Evolutionary conservation across 2,113 vertebrate genomes (phyloP), one percentile per base, ranked within the genome.

Genomic region (Mesitornis unicolor): DNA sequence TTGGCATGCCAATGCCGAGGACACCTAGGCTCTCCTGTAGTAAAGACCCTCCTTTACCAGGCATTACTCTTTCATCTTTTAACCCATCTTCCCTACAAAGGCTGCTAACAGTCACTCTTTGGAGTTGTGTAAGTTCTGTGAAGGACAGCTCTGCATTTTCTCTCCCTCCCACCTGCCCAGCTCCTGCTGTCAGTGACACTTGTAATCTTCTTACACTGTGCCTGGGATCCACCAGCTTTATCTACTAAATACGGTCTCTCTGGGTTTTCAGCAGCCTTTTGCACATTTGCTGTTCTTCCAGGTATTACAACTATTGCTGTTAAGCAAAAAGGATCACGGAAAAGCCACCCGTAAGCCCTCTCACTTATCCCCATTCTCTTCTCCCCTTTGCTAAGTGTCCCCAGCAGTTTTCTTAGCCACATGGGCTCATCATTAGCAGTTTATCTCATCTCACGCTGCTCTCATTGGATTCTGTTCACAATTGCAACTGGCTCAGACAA

Each of bases 131-230:
- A 87, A 26, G 42, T 38, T 35, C 61, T 43, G 59, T 42, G 63
- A 45, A 85, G 57, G n/a, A 77, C 51, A 64, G 54, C 59, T 59
- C 59, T 48, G 19, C 43, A 33, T 26, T 80, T 78, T 71, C 43
- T 33, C 45, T 83, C 57, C 71, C 57, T 84, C 60, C 73, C 74
- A 36, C 28, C 56, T 1, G 0, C 43, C 26, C 21, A 40, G 45
- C 79, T 90, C 77, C 59, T 51, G 87, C 79, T 85, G 71, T 74
- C 31, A 13, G 22, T 75, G 75, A 87, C 84, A 93, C 63, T 56
- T 36, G 19, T 87, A 91, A 96, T 93, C 89, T 88, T 80, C 94
- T 90, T 91, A 95, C 4, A 8, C 28, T 63, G 54, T 42, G 38
- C 54, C 81, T 61, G 56, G 61, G 65, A 73, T 59, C 50, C 71